phyloP scores from a whole-genome alignment of 2,888 invertebrate genomes.

The Sialis lutaria region DNA sequence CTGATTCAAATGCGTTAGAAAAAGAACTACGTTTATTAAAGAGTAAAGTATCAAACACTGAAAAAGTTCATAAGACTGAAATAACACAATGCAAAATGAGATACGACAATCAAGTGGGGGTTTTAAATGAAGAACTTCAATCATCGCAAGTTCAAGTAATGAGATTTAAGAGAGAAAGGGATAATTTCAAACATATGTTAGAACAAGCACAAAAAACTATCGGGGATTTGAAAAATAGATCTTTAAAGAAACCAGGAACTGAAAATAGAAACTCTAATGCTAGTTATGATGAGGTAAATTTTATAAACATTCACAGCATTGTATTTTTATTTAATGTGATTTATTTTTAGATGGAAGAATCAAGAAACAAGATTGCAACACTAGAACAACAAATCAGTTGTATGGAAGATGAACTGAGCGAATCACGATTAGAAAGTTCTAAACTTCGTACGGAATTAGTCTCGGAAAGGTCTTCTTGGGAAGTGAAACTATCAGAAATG shows the following conservation, averaged over 20 bases:
- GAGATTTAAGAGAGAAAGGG: constrained; percentile 72
- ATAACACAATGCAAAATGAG: constrained; percentile 63
- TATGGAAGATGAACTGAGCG: constrained; percentile 77
- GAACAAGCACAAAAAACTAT: constrained; percentile 76
- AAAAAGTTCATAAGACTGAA: constrained; percentile 60
- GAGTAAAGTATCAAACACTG: constrained; percentile 41
- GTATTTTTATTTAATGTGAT: too few relatives aligned
- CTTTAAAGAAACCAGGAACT: constrained; percentile 29
- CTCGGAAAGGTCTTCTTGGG: constrained; percentile 70
- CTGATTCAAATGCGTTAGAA: constrained; percentile 58
- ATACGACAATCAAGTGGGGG: constrained; percentile 68
- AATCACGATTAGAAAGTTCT: constrained; percentile 63
- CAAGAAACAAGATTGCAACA: constrained; percentile 48
- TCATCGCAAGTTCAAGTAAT: constrained; percentile 64
- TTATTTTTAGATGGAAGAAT: constrained; percentile 41
- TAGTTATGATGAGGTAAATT: constrained; percentile 51
- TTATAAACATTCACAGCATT: constrained; percentile 2
- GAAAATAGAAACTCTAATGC: constrained; percentile 44
- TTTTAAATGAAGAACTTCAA: constrained; percentile 66
- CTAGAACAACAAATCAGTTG: constrained; percentile 72
- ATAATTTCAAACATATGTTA: constrained; percentile 77
- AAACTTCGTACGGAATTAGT: constrained; percentile 78
- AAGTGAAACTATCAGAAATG: constrained; percentile 75
- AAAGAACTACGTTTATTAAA: constrained; percentile 55
- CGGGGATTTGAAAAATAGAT: constrained; percentile 47